Conservation (phyloP, 2,888 invertebrate species). For the Heteromurus nitidus region DNA sequence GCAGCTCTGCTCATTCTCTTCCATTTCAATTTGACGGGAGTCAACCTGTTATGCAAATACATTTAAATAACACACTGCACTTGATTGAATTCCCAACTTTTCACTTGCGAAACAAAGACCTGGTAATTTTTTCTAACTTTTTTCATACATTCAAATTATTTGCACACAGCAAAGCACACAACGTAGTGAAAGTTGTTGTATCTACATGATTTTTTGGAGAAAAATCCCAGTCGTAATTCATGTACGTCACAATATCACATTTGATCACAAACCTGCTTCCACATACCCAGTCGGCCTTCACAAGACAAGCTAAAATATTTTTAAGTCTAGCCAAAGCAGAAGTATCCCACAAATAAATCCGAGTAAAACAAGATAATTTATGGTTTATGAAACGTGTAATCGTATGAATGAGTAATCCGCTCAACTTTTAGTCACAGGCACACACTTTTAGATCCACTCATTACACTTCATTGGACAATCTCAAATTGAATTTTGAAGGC, state of each 20-base stretch:
- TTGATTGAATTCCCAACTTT: too few relatives aligned
- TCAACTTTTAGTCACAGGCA: conserved; percentile 13
- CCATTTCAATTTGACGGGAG: conserved; percentile 33
- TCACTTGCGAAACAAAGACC: too few relatives aligned
- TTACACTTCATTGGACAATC: too few relatives aligned
- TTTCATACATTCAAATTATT: not conserved
- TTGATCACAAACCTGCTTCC: not conserved
- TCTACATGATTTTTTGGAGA: not conserved
- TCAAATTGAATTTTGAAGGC: too few relatives aligned
- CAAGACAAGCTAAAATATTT: too few relatives aligned
- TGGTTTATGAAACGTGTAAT: not conserved
- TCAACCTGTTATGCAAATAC: conserved; percentile 51
- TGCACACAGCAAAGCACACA: conserved; percentile 3
- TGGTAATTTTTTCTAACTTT: conserved; percentile 14
- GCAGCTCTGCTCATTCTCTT: conserved; percentile 21
- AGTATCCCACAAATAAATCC: not conserved
- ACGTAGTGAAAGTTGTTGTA: not conserved
- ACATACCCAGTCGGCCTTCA: not conserved
- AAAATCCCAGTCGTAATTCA: not conserved
- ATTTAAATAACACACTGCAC: too few relatives aligned
- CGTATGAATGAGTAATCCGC: not conserved
- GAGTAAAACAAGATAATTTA: not conserved
- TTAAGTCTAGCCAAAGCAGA: too few relatives aligned
- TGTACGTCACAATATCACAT: not conserved
- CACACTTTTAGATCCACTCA: conserved; percentile 6